Conservation (phyloP, 1,140 invertebrate species). For the Epicauta chinensis region DNA sequence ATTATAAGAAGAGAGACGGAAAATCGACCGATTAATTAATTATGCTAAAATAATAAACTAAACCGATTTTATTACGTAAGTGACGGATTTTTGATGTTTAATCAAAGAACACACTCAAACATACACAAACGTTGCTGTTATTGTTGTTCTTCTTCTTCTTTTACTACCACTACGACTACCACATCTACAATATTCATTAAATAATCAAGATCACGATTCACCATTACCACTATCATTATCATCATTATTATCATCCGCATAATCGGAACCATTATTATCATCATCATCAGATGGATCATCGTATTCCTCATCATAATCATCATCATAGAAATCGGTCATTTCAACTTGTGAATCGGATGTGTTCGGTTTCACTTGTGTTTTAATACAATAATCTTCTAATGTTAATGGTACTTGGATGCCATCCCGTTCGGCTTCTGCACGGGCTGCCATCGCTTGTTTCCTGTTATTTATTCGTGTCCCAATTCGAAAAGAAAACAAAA, state of each 20-base stretch:
- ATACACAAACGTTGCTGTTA: too few relatives aligned
- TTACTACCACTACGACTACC: too few relatives aligned
- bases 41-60: too few relatives aligned
- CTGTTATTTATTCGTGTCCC: conserved; percentile 45
- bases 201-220: conserved; percentile 38
- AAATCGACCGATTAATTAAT: too few relatives aligned
- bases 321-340: conserved; percentile 90
- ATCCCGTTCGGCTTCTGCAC: conserved; percentile 92
- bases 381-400: conserved; percentile 96
- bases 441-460: conserved; percentile 93
- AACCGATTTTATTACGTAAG: too few relatives aligned
- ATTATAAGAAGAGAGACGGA: too few relatives aligned
- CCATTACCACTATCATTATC: conserved; percentile 49
- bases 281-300: conserved; percentile 58
- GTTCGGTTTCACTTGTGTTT: conserved; percentile 74
- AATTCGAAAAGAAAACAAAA: too few relatives aligned
- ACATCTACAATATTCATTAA: neutral
- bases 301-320: conserved; percentile 79
- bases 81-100: too few relatives aligned
- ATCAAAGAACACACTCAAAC: too few relatives aligned
- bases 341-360: conserved; percentile 67
- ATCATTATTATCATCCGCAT: conserved; percentile 42
- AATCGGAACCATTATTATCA: conserved; percentile 72
- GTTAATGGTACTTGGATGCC: conserved; percentile 95
- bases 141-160: too few relatives aligned